Conservation (phyloP, 2,888 invertebrate genomes). For the Temnothorax unifasciatus region DNA sequence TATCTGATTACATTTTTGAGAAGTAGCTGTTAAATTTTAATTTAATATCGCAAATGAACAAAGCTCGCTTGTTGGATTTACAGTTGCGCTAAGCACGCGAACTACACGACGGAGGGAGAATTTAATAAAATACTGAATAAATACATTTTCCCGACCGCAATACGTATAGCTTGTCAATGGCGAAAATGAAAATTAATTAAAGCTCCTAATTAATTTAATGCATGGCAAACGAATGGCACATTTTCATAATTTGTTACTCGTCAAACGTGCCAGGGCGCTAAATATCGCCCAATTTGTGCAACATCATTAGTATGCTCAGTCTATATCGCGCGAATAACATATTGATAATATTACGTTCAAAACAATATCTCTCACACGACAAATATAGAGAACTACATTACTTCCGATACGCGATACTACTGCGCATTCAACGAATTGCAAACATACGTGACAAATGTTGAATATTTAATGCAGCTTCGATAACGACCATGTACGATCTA, state of each 20-base stretch:
- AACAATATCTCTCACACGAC: conserved; percentile 18
- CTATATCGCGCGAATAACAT: neutral
- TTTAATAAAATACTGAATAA: conserved; percentile 31
- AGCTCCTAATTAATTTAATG: conserved; percentile 47
- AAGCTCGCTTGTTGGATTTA: conserved; percentile 44
- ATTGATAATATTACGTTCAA: conserved; percentile 8
- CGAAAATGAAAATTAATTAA: conserved; percentile 50
- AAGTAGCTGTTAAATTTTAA: conserved; percentile 47
- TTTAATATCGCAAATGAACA: conserved; percentile 31
- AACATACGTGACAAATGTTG: conserved; percentile 14
- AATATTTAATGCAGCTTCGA: conserved; percentile 8
- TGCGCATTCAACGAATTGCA: neutral
- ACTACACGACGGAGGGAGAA: neutral
- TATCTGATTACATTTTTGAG: conserved; percentile 9
- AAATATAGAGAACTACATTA: conserved; percentile 17
- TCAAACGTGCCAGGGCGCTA: neutral
- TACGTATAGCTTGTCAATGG: neutral
- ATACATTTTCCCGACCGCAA: neutral
- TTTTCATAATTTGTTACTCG: conserved; percentile 43
- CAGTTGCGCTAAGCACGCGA: neutral
- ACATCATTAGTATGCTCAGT: conserved; percentile 19
- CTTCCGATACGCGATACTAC: neutral
- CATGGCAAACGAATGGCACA: conserved; percentile 10
- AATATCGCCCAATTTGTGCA: conserved; percentile 32
- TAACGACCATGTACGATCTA: neutral